Evolutionary conservation across 2,888 invertebrate species (phyloP), one percentile per base, ranked within the genome.

Genomic region (Eutolmus rufibarbis): DNA sequence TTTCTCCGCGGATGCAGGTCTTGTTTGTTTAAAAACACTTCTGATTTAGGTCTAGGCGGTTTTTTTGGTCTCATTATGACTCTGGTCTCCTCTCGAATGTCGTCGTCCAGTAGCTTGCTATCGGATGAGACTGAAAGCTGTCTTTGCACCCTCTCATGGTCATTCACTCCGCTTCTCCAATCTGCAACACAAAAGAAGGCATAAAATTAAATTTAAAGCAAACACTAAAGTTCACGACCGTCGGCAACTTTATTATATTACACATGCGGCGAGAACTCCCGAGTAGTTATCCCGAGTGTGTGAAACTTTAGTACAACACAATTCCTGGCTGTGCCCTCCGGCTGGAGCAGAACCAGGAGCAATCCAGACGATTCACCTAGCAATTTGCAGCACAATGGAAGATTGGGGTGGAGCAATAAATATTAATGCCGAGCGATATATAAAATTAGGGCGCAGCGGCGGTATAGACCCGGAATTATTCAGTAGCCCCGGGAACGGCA

Each of bases 21-120:
- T 90, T 94, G 94, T 91, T 95, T 95, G 92, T 97, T 96, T 90
- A 98, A 95, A 93, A 97, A 97, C 89, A 98, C 98, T 94, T 98
- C 98, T 28, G 98, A 98, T 93, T 98, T 98, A 91, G 98, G 98
- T 94, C 98, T 95, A 90, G 97, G 97, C 90, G 97, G 97, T 93
- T 97, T 97, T 93, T 97, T 96, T 91, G 97, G 97, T 94, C 97
- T 95, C 94, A 97, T 94, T 91, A 97, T 96, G 90, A 97, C 97
- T 92, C 96, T 95, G 89, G 97, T 95, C 93, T 97, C 97, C 92
- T 97, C 97, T 91, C 97, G 94, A 92, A 97, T 97, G 91, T 97
- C 97, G 91, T 97, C 97, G 93, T 98, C 97, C 90, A 98, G 94
- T 90, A 97, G 94, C 93, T 97, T 97, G 90, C 97, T 97, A 94